Evolutionary conservation across 2,113 vertebrate genomes (phyloP).

Genomic region (Hippoglossus stenolepis): DNA sequence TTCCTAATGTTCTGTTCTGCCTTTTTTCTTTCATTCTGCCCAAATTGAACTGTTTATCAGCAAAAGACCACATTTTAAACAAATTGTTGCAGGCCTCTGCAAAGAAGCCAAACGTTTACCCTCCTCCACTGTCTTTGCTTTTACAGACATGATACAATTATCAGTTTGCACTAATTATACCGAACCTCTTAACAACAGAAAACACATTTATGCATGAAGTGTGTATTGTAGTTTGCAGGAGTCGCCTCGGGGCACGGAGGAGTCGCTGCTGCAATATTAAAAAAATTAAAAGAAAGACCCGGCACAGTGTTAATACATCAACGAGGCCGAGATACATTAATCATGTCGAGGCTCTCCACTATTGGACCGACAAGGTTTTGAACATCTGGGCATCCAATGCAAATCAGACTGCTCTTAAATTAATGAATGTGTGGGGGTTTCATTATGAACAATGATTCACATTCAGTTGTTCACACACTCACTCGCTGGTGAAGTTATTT

Average conservation of each 20-base stretch:
- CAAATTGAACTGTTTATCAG: slow-evolving; percentile 9
- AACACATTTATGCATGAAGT: background rate
- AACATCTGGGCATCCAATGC: no score
- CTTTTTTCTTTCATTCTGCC: slow-evolving; percentile 1
- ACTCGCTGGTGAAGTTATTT: no score
- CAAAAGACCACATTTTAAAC: background rate
- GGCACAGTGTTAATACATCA: slow-evolving; percentile 4
- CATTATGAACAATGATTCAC: no score
- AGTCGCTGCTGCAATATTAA: slow-evolving; percentile 25
- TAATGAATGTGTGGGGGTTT: no score
- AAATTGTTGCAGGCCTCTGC: background rate
- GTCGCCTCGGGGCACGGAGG: background rate
- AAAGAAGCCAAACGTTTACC: background rate
- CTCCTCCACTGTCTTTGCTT: background rate
- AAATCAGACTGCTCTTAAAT: no score
- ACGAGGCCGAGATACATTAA: no score
- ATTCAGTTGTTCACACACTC: no score
- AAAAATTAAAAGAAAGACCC: slow-evolving; percentile 21
- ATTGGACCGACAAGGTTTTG: no score
- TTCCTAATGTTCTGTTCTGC: slow-evolving; percentile 9
- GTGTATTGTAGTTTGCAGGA: background rate
- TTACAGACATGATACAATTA: background rate
- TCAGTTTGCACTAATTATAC: slow-evolving; percentile 1
- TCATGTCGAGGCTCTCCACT: no score
- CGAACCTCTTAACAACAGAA: background rate